Base-by-base conservation (phyloP, 2,797 vertebrate genomes). In the Myoxocephalus aenaeus region DNA sequence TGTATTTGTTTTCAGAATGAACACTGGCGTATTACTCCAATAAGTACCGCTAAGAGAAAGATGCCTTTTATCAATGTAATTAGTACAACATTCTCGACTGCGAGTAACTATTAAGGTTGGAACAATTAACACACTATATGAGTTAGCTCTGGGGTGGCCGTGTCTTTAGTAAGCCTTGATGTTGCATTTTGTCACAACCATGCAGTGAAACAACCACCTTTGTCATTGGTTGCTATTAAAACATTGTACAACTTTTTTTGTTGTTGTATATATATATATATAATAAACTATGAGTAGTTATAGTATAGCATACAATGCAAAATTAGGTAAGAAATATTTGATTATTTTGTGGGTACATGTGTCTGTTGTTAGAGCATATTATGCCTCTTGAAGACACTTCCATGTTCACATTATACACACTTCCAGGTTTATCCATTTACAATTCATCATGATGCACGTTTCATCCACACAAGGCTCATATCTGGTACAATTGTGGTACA, bases 401-500 rank as follows among this genome's bases (percentile, higher is more conserved):
- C 0, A 34, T 13, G 5, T 14, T 11, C n/a, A 29, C 20, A 50
- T 69, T 48, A 25, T 29, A n/a, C 20, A 65, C 22, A 0, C 12
- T 27, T 32, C 17, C 4, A 14, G 11, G 10, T 56, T 65, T 53
- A 48, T 44, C 65, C 64, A 53, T 11, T 5, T 3, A n/a, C 7
- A 20, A 51, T 18, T 20, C 20, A 48, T 20, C 46, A 20, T 46
- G 25, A 77, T 83, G 77, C 67, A 70, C 71, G 61, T 74, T 76
- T 81, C 48, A 72, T 51, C 53, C 80, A 75, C 62, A 84, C 51
- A 18, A 56, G 65, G 77, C 74, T 72, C 38, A 22, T 66, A 83
- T 89, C 83, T 73, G 72, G 57, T 73, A 70, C 86, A 86, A 79
- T 87, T 85, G 38, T 65, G 27, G 42, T 70, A 53, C 79, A 92